Evolutionary conservation across 2,113 vertebrate species (phyloP), one percentile per base, ranked within the genome.

Genomic region (Maccullochella peelii): DNA sequence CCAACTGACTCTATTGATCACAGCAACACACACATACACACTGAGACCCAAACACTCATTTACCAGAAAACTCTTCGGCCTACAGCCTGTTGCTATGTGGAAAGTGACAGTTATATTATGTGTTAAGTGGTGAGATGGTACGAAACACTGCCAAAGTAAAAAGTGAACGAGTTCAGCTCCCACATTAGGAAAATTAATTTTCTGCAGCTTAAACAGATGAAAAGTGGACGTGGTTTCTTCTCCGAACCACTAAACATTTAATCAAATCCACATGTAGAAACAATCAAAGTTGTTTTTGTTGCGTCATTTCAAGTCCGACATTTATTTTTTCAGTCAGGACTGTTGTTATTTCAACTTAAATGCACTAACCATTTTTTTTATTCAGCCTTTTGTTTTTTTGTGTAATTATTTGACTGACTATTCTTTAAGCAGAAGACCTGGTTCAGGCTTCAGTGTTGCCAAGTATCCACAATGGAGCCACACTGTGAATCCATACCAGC

Each of bases 1-100:
- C 79, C 81, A 77, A 77, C 81, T 81, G 77, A 40, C 33, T 79
- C 86, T 83, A 92, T 92, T 84, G 88, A 94, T 94, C 76, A 36
- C 88, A 69, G 61, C 57, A 68, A 59, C 57, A 77, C 49, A 30
- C 42, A 23, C 78, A 18, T 54, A 63, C 67, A 59, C 67, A 23
- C 62, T 27, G 16, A 47, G 49, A 67, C 40, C 25, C 72, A 68
- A 42, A 59, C 73, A 61, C n/a, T 80, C 52, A 67, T 73, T 85
- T 75, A 83, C 65, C 40, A 55, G 69, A 63, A 69, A 75, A 55
- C 0, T 18, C 47, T 8, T 27, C 30, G 71, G 57, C 27, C 30
- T 2, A 1, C n/a, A 73, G 72, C 15, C 4, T 52, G 42, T 76
- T 8, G 30, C 44, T 50, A 27, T 70, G 77, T 42, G 2, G 23